phyloP scores from a whole-genome alignment of 2,113 vertebrate genomes.

The Lasiurus borealis region DNA sequence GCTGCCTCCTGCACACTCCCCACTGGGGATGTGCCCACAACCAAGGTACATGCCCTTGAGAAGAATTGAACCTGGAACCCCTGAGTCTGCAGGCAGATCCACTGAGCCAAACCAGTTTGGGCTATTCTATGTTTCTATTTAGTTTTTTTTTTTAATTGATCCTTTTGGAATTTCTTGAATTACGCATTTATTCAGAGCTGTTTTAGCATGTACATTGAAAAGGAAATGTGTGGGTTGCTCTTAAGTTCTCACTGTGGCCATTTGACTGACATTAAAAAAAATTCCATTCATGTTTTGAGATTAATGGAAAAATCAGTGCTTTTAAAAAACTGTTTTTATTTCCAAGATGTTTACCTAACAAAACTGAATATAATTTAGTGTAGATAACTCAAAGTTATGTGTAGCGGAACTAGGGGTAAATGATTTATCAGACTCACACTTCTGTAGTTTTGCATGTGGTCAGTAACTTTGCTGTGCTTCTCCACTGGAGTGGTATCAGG shows the following conservation, averaged over 20 bases:
- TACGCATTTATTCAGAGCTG: background rate
- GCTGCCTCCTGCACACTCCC: too few relatives aligned
- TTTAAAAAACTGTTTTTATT: constrained; percentile 79
- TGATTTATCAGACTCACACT: constrained; percentile 71
- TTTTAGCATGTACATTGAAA: constrained; percentile 5
- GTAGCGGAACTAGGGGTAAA: constrained; percentile 72
- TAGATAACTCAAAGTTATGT: constrained; percentile 69
- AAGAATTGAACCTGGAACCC: too few relatives aligned
- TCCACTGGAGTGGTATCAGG: background rate
- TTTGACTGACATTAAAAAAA: constrained; percentile 11
- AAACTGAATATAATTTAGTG: constrained; percentile 73
- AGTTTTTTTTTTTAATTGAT: background rate
- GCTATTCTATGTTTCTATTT: background rate
- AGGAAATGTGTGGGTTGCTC: constrained; percentile 42
- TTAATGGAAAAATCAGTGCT: constrained; percentile 78
- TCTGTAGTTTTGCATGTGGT: constrained; percentile 53
- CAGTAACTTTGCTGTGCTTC: background rate
- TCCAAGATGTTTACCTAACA: constrained; percentile 78
- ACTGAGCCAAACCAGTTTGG: too few relatives aligned
- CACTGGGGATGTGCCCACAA: too few relatives aligned
- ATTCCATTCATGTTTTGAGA: constrained; percentile 76
- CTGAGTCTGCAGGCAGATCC: too few relatives aligned
- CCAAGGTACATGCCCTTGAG: too few relatives aligned
- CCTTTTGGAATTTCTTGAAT: constrained; percentile 12
- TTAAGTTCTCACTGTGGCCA: constrained; percentile 51